phyloP scores from a whole-genome alignment of 2,797 vertebrate species.

The Gallinago nigripennis region DNA sequence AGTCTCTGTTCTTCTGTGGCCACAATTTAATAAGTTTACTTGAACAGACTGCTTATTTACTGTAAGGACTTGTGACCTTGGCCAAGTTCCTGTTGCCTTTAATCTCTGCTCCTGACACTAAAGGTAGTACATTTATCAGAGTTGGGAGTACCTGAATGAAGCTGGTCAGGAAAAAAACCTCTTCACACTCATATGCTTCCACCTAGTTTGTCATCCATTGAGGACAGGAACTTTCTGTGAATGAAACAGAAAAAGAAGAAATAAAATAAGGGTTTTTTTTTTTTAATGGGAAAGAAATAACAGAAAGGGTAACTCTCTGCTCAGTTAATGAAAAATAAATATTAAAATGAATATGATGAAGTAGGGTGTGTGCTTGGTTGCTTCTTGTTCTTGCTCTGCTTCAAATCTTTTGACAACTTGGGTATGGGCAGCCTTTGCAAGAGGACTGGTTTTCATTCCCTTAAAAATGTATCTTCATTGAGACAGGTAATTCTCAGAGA shows the following conservation, averaged over 20 bases:
- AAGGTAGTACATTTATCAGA: constrained; percentile 19
- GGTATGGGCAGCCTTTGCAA: background rate
- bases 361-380: background rate
- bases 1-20: background rate
- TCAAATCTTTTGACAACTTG: background rate
- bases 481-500: background rate
- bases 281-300: background rate
- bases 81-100: background rate
- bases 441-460: background rate
- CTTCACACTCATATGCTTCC: background rate
- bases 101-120: background rate
- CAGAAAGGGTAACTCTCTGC: background rate
- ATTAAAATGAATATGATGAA: background rate
- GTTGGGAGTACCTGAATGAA: background rate
- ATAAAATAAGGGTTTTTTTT: background rate
- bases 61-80: constrained; percentile 13
- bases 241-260: background rate
- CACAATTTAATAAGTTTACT: constrained; percentile 19
- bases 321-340: background rate
- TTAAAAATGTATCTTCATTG: background rate
- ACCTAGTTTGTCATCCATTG: background rate
- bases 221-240: background rate
- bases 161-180: background rate
- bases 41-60: constrained; percentile 5
- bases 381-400: background rate